These are phyloP conservation scores for Brachycybe producta DNA, from an alignment of 2,888 invertebrate genomes.

Conservation along the genomic window DNA sequence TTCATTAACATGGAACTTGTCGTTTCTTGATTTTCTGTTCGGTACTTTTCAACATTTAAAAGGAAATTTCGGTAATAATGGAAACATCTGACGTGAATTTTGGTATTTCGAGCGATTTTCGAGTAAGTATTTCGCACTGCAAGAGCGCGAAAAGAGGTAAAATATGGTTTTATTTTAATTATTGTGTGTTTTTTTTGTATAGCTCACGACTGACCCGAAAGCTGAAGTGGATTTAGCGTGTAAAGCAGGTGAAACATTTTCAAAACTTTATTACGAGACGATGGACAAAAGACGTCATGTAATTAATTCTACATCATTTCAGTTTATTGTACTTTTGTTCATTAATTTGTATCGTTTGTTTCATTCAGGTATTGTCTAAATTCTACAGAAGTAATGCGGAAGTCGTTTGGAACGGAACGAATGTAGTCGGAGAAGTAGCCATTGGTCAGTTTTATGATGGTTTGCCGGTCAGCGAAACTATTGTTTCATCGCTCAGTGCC, in stretches of 20 bases:
- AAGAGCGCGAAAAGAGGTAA: too few species aligned
- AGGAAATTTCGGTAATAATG: too few species aligned
- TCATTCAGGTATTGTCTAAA: conserved; percentile 43
- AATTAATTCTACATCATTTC: conserved; percentile 26
- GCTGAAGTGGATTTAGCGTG: conserved; percentile 42
- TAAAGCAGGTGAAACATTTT: conserved; percentile 75
- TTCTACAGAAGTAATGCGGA: conserved; percentile 69
- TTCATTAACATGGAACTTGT: too few species aligned
- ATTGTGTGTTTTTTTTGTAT: too few species aligned
- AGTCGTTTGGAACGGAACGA: conserved; percentile 89
- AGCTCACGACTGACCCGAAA: neutral
- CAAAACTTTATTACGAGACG: conserved; percentile 75
- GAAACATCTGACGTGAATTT: too few species aligned
- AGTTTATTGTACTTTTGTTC: neutral
- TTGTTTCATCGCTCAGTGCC: conserved; percentile 63
- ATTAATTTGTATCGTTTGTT: neutral
- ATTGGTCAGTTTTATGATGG: conserved; percentile 76
- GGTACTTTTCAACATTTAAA: too few species aligned
- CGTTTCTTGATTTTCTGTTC: too few species aligned
- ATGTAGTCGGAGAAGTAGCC: conserved; percentile 59
- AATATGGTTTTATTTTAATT: too few species aligned
- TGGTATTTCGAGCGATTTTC: too few species aligned
- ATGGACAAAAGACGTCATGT: conserved; percentile 75
- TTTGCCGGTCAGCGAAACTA: conserved; percentile 66
- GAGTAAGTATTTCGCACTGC: too few species aligned